Conservation (phyloP, 2,113 vertebrate species). For the Sisor rabdophorus region DNA sequence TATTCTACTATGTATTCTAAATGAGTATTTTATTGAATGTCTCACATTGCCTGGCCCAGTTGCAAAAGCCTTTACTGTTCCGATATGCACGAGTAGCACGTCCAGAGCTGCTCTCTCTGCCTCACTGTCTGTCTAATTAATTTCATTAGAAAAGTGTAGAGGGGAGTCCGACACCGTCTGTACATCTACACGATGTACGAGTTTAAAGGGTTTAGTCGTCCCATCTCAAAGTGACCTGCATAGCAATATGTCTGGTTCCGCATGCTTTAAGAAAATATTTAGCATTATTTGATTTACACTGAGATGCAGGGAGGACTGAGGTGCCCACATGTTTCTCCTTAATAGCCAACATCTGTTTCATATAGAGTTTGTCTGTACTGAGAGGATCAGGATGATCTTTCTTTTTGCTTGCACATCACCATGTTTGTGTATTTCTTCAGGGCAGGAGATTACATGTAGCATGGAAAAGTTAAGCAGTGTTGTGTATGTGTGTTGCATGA, state of each 20-base stretch:
- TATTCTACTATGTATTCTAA: slow-evolving; percentile 17
- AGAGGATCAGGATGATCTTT: not conserved
- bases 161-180: not conserved
- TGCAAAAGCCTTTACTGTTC: not conserved
- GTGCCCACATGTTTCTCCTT: slow-evolving; percentile 19
- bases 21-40: slow-evolving; percentile 15
- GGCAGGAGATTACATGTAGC: slow-evolving; percentile 6
- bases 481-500: slow-evolving; percentile 4
- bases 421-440: not conserved
- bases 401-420: not conserved
- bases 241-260: not conserved
- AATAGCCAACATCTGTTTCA: slow-evolving; percentile 26
- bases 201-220: slow-evolving; percentile 16
- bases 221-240: slow-evolving; percentile 21
- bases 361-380: slow-evolving; percentile 24
- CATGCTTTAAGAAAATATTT: slow-evolving; percentile 4
- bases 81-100: not conserved
- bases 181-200: not conserved
- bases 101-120: not conserved
- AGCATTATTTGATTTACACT: not conserved
- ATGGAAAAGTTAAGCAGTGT: not conserved
- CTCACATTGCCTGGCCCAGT: not conserved
- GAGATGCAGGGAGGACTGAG: slow-evolving; percentile 12
- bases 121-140: slow-evolving; percentile 1
- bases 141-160: slow-evolving; percentile 1